These are phyloP conservation scores for Xyrauchen texanus DNA, from an alignment of 2,113 vertebrate genomes.

Conservation along the genomic window DNA sequence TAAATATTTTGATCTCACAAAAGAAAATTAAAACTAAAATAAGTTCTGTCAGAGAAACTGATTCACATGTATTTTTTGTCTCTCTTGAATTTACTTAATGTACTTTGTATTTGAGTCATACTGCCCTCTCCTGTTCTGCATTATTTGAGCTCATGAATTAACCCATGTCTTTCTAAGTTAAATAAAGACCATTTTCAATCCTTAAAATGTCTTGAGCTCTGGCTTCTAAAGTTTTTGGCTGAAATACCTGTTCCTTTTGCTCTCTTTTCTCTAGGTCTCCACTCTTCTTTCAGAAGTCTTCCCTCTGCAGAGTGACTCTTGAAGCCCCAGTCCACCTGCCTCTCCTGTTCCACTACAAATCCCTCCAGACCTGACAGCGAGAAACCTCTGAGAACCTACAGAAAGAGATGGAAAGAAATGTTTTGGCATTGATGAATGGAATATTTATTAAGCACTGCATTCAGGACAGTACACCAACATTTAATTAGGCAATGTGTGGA, in stretches of 20 bases:
- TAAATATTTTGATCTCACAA: not conserved
- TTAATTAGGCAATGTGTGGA: not conserved
- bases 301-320: conserved; percentile 44
- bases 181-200: not conserved
- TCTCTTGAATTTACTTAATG: conserved; percentile 9
- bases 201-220: not conserved
- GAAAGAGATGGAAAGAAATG: not conserved
- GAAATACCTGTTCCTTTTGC: conserved; percentile 63
- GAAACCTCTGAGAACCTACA: conserved; percentile 79
- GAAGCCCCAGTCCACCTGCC: conserved; percentile 58
- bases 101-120: conserved; percentile 12
- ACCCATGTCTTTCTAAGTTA: not conserved
- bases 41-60: not conserved
- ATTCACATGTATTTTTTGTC: not conserved
- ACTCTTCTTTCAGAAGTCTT: conserved; percentile 36
- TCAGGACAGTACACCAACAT: not conserved
- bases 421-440: not conserved
- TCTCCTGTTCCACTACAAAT: conserved; percentile 86
- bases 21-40: conserved; percentile 2
- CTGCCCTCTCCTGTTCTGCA: conserved; percentile 41
- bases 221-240: not conserved
- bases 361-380: conserved; percentile 80
- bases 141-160: not conserved
- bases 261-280: conserved; percentile 57
- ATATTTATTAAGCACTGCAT: not conserved